Evolutionary conservation across 1,140 invertebrate genomes (phyloP), one percentile per base, ranked within the genome.

Genomic region (Leptonema lineaticorne): DNA sequence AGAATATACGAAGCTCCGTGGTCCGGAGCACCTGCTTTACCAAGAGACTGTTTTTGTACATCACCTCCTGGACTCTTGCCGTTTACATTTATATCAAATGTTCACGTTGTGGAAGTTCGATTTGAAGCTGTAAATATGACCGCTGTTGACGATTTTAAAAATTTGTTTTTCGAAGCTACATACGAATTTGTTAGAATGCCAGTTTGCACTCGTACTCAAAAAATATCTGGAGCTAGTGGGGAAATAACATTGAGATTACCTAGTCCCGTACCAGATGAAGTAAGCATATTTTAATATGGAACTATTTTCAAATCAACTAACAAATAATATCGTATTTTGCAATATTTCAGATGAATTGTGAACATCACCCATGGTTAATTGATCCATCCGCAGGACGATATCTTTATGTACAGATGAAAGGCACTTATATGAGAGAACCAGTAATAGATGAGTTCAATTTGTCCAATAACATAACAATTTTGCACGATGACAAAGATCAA

Each of bases 41-140:
- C 85, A 58, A 80, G 86, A 22, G 87, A 88, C 69, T 90, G 89
- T 73, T 77, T 90, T 9, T 90, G 74, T 7, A 79, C 84, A 30
- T 74, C 78, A 4, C 77, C 76, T 41, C 68, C 75, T 20, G 77
- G 77, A 14, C 71, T 78, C 68, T 50, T 81, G 37, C 89, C 89
- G 0, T 90, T 92, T 74, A 89, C 88, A 63, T 90, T 93, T 73
- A 88, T 89, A 67, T 94, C 92, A 0, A 86, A 86, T 1, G 85
- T 89, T 27, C 87, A 88, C 65, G 85, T 92, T 45, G 86, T 92
- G 2, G 91, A 93, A 75, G 83, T 95, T n/a, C 87, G 89, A 74
- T 93, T 95, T 74, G 86, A 88, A 33, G 90, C 93, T 1, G 83
- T 84, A 7, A 88, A 89, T 62, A 96, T 96, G 93, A 88, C 89